These are phyloP conservation scores for Nyctereutes procyonoides DNA, from an alignment of 2,113 vertebrate species.

Conservation along the genomic window DNA sequence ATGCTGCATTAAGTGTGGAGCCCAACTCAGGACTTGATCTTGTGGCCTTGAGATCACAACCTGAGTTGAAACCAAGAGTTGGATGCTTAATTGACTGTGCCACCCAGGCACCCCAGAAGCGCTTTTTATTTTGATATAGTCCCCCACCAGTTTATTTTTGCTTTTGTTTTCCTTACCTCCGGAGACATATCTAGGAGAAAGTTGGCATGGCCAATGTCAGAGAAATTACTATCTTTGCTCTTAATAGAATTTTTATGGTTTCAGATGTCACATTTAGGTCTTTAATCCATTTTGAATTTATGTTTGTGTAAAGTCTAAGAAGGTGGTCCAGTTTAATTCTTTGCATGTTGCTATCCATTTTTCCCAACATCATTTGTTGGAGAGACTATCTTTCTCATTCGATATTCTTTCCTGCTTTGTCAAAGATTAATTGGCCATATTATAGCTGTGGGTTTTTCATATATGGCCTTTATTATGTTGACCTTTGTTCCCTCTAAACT, in stretches of 20 bases:
- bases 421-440: background rate
- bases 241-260: background rate
- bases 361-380: background rate
- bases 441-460: background rate
- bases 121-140: background rate
- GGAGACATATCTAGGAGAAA: background rate
- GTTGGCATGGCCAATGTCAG: background rate
- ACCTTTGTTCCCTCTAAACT: background rate
- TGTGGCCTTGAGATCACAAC: background rate
- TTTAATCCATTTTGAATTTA: background rate
- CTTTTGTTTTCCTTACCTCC: background rate
- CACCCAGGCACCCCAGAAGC: background rate
- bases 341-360: background rate
- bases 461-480: background rate
- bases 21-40: background rate
- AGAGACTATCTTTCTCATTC: background rate
- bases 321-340: background rate
- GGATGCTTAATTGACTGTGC: background rate
- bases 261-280: background rate
- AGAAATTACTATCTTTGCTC: background rate
- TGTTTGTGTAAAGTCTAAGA: background rate
- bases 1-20: background rate
- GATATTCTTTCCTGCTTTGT: background rate
- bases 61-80: background rate
- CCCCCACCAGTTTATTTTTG: background rate